These are phyloP conservation scores for Thymelicus lineola DNA, from an alignment of 2,888 invertebrate genomes.

Conservation along the genomic window DNA sequence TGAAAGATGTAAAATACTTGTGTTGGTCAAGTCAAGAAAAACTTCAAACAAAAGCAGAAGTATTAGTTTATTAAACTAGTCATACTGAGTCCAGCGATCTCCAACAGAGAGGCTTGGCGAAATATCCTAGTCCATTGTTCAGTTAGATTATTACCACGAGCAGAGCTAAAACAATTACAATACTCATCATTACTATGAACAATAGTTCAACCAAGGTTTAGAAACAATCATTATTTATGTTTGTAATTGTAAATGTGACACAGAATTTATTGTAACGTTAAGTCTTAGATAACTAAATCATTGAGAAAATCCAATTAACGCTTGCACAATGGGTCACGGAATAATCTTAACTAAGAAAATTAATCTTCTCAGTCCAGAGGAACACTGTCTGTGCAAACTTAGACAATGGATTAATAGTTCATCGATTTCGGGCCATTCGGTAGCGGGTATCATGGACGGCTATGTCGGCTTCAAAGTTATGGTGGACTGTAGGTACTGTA, in stretches of 20 bases:
- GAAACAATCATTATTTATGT: neutral
- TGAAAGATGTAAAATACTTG: no score
- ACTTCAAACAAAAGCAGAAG: no score
- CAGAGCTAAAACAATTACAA: no score
- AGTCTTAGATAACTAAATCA: constrained; percentile 78
- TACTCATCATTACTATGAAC: no score
- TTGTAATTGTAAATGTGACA: neutral
- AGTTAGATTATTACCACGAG: no score
- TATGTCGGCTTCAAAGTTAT: constrained; percentile 12
- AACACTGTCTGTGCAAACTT: constrained; percentile 82
- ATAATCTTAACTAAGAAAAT: constrained; percentile 86
- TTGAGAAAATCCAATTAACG: constrained; percentile 83
- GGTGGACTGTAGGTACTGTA: neutral
- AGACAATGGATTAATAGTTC: constrained; percentile 85
- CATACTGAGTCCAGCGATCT: no score
- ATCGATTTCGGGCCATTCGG: constrained; percentile 79
- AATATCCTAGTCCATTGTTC: no score
- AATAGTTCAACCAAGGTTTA: no score
- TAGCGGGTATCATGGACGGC: constrained; percentile 47
- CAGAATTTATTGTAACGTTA: constrained; percentile 30
- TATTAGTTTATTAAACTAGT: no score
- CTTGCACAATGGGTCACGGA: constrained; percentile 84
- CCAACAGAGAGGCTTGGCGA: no score
- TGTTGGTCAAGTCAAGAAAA: no score
- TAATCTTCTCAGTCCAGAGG: constrained; percentile 83